phyloP scores from a whole-genome alignment of 2,113 vertebrate genomes.

The Mesoclemmys tuberculata region DNA sequence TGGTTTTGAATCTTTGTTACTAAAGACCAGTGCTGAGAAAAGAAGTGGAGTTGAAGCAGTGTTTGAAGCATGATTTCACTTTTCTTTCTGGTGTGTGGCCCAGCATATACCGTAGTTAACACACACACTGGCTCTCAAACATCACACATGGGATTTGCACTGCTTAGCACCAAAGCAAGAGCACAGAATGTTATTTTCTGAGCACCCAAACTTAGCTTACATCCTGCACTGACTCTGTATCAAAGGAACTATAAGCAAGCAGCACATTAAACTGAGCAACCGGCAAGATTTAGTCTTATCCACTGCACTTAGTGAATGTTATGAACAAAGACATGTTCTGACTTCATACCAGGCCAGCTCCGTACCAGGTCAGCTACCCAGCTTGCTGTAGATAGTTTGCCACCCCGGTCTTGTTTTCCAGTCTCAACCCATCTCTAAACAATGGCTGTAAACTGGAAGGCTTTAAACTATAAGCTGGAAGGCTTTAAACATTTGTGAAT shows the following conservation, averaged over 20 bases:
- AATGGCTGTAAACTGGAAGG: background rate
- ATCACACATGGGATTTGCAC: background rate
- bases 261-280: background rate
- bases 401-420: background rate
- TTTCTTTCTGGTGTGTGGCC: background rate
- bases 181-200: accelerated
- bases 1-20: background rate
- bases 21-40: background rate
- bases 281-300: background rate
- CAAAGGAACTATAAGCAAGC: background rate
- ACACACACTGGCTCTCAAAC: accelerated
- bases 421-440: slow-evolving; percentile 15
- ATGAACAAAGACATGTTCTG: background rate
- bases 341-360: background rate
- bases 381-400: background rate
- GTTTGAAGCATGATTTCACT: no score
- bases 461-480: background rate
- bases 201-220: accelerated
- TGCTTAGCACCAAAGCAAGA: background rate
- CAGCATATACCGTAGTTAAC: background rate
- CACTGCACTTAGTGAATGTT: accelerated
- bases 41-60: background rate
- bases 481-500: background rate
- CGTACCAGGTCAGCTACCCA: background rate
- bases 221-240: accelerated